Evolutionary conservation across 2,797 vertebrate genomes (phyloP), one percentile per base, ranked within the genome.

Genomic region (Sternotherus odoratus): DNA sequence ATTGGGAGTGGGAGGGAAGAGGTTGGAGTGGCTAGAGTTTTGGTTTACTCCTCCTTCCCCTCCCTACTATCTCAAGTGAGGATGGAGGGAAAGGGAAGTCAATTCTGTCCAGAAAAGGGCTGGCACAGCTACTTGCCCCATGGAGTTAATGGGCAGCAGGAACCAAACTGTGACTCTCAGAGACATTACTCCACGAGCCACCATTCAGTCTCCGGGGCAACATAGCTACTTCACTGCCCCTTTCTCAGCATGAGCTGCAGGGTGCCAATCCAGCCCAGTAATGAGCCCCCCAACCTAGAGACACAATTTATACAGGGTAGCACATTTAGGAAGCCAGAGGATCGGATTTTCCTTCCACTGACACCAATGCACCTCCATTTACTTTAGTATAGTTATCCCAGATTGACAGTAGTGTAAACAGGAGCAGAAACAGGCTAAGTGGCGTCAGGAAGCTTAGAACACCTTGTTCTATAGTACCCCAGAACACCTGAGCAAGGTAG

Each of bases 381-480:
- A 33, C 30, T 84, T 69, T 51, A 82, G 43, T 24, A 26, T 1
- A 39, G 46, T 75, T 91, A 80, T 72, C 82, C 56, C 85, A 78
- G 78, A 43, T 86, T 85, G 39, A 5, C 80, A 16, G 4, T 2
- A 53, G 51, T 75, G 54, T 13, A 81, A 56, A 43, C 57, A 51
- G 39, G 90, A 86, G 77, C 28, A 66, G 79, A 82, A 53, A 3
- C 6, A 46, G 79, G 82, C 74, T 88, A 88, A 92, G 53, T 72
- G 43, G 89, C 85, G 51, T 75, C 82, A 93, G 83, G 66, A 79
- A 79, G 90, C 66, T 77, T 93, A 85, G 51, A 83, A 69, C 85
- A 91, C 49, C 83, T 85, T 94, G 95, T 93, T 95, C 95, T 83
- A 93, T 1, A 1, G 91, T 93, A 92, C 88, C 94, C 48, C 82